Base-by-base conservation (phyloP, 2,113 vertebrate species). In the Coryphaenoides rupestris region DNA sequence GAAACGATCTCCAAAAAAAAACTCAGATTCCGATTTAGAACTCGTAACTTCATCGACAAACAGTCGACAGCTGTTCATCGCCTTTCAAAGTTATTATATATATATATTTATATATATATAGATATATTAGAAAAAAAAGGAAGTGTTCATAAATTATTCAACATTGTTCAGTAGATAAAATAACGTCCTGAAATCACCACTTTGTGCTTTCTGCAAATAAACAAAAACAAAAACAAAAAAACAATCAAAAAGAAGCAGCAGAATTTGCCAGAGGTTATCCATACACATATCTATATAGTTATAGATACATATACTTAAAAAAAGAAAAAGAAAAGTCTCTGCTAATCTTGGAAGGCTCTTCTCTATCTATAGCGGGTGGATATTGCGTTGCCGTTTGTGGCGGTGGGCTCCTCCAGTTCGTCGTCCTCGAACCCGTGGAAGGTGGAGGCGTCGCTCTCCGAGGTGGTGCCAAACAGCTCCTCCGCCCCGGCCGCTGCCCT, bases 391-490 rank as follows among this genome's bases (percentile, higher is more conserved):
- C 85, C 83, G 79, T 93, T 93, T 23, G 90, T 89, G 79, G 92
- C 89, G 79, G 92, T 89, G 76, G 94, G 91, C 83, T 96, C 95
- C 79, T 97, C 96, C 80, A 95, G 91, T 85, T 98, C 95, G 26
- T 98, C 96, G 67, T 98, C 95, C 71, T 98, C 95, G 86, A 98
- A 98, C 90, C 96, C 96, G 73, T 97, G 95, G 92, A 98, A 98
- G 87, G 95, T 98, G 83, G 95, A 98, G 60, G 95, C 95, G 92
- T 98, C 96, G 89, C 96, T 98, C 92, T 98, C 95, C 56, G 96
- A 98, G 55, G 95, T 96, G 90, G 95, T 95, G 91, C 95, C 95
- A 81, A 98, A 98, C 87, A 98, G 93, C 91, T 98, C 96, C 91
- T 98, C 96, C 46, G 95, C 94, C 86, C 92, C 94, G 75, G 89